phyloP scores from a whole-genome alignment of 2,113 vertebrate genomes.

The Lucifuga dentata region DNA sequence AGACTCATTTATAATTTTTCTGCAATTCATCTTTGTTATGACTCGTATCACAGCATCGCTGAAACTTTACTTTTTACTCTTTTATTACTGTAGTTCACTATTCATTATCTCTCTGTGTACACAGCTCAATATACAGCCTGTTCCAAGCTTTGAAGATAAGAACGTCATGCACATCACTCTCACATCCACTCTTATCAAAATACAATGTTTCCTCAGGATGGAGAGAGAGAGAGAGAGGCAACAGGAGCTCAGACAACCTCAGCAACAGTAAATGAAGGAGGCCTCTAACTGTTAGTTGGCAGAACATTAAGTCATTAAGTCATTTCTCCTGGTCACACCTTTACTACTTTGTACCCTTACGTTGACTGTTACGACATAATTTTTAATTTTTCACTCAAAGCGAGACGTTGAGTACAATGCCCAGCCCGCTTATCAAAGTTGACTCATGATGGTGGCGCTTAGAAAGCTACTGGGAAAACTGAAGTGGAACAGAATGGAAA shows the following conservation, averaged over 20 bases:
- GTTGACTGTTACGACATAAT: background rate
- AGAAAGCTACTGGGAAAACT: background rate
- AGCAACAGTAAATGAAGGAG: too few species aligned
- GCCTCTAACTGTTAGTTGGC: too few species aligned
- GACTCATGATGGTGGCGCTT: background rate
- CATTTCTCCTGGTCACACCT: constrained; percentile 14
- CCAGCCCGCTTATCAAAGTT: background rate
- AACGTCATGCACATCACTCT: constrained; percentile 15
- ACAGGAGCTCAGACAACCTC: background rate
- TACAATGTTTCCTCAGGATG: background rate
- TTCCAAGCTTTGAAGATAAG: constrained; percentile 49
- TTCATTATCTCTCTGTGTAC: constrained; percentile 27
- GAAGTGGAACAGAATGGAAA: background rate
- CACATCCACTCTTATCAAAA: constrained; percentile 16
- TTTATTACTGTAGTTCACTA: constrained; percentile 29
- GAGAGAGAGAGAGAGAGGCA: background rate
- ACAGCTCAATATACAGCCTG: constrained; percentile 14
- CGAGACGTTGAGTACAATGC: background rate
- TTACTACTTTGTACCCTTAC: background rate
- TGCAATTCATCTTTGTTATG: background rate
- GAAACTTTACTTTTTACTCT: background rate
- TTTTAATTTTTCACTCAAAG: background rate
- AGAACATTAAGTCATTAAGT: too few species aligned
- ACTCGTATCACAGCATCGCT: background rate
- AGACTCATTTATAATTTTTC: constrained; percentile 19